phyloP scores from a whole-genome alignment of 2,888 invertebrate species.

The Andrena minutula region DNA sequence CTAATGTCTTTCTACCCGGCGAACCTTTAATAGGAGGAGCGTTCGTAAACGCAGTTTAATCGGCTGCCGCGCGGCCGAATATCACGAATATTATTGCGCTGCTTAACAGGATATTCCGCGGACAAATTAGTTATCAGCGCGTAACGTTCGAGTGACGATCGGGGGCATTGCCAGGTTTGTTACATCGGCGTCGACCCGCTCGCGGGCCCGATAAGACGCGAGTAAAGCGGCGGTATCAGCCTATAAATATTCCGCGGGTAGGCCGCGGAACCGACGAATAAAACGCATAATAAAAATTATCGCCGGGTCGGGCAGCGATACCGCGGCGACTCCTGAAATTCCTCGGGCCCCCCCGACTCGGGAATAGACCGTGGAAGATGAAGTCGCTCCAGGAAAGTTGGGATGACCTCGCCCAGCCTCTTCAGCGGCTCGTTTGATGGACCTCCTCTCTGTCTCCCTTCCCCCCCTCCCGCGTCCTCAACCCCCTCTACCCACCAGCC shows the following conservation, averaged over 20 bases:
- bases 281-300: constrained; percentile 57
- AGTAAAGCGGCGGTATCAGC: constrained; percentile 35
- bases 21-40: neutral
- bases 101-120: constrained; percentile 2
- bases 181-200: constrained; percentile 41
- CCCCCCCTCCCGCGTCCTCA: constrained; percentile 2
- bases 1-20: constrained; percentile 28
- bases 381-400: constrained; percentile 72
- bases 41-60: constrained; percentile 38
- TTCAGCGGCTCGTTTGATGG: constrained; percentile 78
- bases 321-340: constrained; percentile 42
- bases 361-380: constrained; percentile 69
- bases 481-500: constrained; percentile 24
- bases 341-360: constrained; percentile 36
- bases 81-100: neutral
- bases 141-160: constrained; percentile 15
- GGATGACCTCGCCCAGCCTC: constrained; percentile 66
- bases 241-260: constrained; percentile 35
- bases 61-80: neutral
- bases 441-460: constrained; percentile 32
- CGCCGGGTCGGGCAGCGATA: constrained; percentile 1
- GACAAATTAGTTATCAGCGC: constrained; percentile 37
- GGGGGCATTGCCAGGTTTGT: constrained; percentile 35
- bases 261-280: neutral
- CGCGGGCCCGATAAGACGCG: constrained; percentile 30